A percentile compares a stretch with the other conserved stretches of the same genome.
Conservation (phyloP, 2,113 vertebrate genomes). For the Barnardius zonarius region DNA sequence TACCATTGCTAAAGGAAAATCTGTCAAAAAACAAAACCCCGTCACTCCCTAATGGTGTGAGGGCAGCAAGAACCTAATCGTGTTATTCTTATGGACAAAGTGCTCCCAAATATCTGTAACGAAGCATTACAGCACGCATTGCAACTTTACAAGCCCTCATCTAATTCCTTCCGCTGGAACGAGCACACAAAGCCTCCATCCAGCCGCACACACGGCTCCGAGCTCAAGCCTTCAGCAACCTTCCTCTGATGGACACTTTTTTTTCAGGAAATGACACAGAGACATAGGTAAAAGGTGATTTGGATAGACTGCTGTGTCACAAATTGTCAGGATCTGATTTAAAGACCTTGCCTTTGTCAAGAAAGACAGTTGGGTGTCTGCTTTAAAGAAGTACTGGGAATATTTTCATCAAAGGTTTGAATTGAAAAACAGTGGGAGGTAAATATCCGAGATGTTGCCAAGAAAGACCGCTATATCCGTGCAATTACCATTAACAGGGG, state of each 20-base stretch:
- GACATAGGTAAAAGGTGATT: conserved; percentile 88
- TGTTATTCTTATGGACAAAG: not conserved
- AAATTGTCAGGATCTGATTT: conserved; percentile 93
- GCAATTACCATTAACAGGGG: conserved; percentile 86
- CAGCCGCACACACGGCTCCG: conserved; percentile 1
- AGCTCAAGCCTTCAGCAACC: conserved; percentile 61
- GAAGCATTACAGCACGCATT: not conserved
- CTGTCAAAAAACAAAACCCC: not conserved
- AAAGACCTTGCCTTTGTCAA: conserved; percentile 85
- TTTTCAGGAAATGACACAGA: conserved; percentile 84
- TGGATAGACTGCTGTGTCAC: conserved; percentile 89
- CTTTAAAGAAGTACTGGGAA: conserved; percentile 85
- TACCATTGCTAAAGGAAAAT: not conserved
- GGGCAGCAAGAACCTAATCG: conserved; percentile 4
- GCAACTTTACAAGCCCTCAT: conserved; percentile 13
- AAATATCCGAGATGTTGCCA: conserved; percentile 85
- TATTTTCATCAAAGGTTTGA: conserved; percentile 89
- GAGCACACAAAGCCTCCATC: conserved; percentile 20
- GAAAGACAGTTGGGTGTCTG: conserved; percentile 84
- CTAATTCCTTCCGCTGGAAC: conserved; percentile 56
- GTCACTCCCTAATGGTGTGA: not conserved
- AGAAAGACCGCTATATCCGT: conserved; percentile 80
- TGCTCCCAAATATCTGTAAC: conserved; percentile 30
- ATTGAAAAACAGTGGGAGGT: conserved; percentile 87
- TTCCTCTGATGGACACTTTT: conserved; percentile 80